Conservation (phyloP, 2,797 vertebrate species). For the Poecilia wingei region DNA sequence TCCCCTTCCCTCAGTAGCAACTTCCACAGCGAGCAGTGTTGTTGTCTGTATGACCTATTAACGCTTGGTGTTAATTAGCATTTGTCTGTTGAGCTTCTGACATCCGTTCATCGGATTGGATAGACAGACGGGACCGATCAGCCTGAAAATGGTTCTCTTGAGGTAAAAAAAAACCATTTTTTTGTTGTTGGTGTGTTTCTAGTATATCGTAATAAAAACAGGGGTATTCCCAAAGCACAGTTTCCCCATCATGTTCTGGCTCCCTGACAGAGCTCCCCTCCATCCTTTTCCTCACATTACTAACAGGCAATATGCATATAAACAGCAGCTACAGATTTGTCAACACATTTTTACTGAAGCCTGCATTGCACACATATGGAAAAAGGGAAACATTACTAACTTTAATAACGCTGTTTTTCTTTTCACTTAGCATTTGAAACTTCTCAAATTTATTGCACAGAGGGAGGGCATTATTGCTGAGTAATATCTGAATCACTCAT, state of each 20-base stretch:
- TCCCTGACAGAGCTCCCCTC: neutral
- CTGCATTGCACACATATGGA: neutral
- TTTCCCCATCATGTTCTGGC: neutral
- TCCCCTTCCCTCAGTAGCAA: neutral
- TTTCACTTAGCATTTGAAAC: neutral
- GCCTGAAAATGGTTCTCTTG: neutral
- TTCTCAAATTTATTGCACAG: neutral
- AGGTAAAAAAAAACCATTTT: neutral
- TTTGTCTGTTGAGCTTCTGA: neutral
- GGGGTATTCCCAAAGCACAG: neutral
- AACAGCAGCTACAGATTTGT: neutral
- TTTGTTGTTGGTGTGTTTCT: neutral
- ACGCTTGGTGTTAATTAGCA: neutral
- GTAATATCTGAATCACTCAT: slow-evolving; percentile 11
- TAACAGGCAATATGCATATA: neutral
- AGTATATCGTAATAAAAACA: neutral
- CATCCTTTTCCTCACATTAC: neutral
- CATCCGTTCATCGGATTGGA: neutral
- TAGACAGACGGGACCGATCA: neutral
- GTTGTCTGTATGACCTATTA: neutral
- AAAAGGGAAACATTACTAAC: neutral
- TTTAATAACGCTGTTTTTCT: neutral
- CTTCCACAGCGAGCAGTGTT: neutral
- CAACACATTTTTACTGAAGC: neutral
- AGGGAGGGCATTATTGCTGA: neutral